Percentiles rank a stretch among this genome's conserved stretches.
Conservation (phyloP, 2,113 vertebrate genomes). For the Sturnus vulgaris region DNA sequence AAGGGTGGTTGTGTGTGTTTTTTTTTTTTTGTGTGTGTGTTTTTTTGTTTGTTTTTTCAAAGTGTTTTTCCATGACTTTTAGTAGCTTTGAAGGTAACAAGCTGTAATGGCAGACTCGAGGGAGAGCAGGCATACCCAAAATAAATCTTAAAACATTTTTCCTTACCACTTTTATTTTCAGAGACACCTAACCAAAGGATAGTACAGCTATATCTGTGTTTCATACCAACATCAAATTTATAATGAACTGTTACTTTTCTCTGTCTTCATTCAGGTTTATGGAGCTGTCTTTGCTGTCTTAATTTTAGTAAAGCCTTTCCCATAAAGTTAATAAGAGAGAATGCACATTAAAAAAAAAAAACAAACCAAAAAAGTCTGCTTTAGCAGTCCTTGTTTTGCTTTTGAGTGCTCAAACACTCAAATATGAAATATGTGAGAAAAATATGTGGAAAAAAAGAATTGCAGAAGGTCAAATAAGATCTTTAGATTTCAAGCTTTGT, state of each 20-base stretch:
- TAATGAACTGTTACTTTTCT: neutral
- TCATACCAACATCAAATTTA: neutral
- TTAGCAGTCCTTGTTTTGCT: neutral
- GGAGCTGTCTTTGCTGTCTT: neutral
- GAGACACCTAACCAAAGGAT: neutral
- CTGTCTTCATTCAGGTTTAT: neutral
- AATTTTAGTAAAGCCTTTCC: neutral
- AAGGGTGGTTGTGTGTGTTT: neutral
- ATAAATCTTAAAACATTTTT: neutral
- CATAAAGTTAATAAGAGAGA: neutral
- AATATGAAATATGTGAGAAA: too few species aligned
- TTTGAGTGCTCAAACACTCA: neutral
- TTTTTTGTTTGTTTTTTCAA: neutral
- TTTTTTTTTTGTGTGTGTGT: too few species aligned
- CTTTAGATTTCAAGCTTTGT: neutral
- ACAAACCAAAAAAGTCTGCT: neutral
- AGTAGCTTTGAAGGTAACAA: neutral
- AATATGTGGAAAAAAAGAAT: neutral
- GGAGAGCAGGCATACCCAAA: neutral
- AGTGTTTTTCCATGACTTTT: neutral
- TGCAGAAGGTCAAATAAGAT: neutral
- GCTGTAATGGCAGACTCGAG: neutral
- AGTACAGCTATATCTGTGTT: neutral
- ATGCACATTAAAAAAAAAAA: neutral
- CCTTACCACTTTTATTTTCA: neutral